These are phyloP conservation scores for Cenopis cana DNA, from an alignment of 2,888 invertebrate genomes.

Conservation along the genomic window DNA sequence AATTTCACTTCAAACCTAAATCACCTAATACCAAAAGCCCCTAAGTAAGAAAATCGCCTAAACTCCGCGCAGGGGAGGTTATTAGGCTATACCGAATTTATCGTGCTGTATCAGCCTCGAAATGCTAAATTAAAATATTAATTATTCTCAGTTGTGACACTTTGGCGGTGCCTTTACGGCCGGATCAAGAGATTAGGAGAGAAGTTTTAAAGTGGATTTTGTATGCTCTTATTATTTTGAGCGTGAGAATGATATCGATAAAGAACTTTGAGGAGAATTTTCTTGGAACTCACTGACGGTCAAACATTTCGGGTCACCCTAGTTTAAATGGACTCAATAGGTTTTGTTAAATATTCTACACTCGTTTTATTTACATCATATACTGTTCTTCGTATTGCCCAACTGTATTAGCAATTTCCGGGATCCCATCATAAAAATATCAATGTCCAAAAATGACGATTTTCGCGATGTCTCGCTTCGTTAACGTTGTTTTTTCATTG, in stretches of 20 bases:
- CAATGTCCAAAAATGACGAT: no score
- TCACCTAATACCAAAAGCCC: constrained; percentile 36
- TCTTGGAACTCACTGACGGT: no score
- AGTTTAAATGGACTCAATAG: no score
- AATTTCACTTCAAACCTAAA: constrained; percentile 36
- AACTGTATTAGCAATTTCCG: no score
- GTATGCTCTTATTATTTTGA: constrained; percentile 12
- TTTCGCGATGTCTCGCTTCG: no score
- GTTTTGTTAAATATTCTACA: no score
- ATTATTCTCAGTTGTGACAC: constrained; percentile 81
- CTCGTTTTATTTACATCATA: no score
- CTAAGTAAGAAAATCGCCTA: constrained; percentile 47
- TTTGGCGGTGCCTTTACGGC: constrained; percentile 67
- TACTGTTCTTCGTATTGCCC: no score
- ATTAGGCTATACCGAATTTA: constrained; percentile 78
- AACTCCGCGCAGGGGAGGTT: constrained; percentile 61
- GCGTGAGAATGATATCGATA: constrained; percentile 18
- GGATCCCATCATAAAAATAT: no score
- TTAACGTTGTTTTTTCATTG: no score
- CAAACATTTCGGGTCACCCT: no score
- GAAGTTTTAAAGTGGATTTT: constrained; percentile 43
- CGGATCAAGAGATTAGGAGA: constrained; percentile 51
- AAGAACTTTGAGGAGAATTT: not conserved
- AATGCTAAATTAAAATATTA: constrained; percentile 85
- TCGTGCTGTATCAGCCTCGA: constrained; percentile 81